These are phyloP conservation scores for Trypoxylon attenuatum DNA, from an alignment of 2,888 invertebrate species.

Conservation along the genomic window DNA sequence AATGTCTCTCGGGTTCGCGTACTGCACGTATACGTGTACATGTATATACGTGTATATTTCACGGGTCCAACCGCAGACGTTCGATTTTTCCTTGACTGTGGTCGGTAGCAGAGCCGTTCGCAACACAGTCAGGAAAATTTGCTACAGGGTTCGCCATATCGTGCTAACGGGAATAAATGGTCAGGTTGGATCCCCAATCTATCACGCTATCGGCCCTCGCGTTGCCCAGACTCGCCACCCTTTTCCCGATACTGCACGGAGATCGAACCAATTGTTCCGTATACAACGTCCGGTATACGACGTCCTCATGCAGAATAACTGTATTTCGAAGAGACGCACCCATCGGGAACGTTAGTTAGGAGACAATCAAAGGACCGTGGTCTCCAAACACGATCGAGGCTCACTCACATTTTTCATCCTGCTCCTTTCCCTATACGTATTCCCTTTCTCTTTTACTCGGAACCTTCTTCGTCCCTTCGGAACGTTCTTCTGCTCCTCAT, in stretches of 20 bases:
- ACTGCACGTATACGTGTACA: too few species aligned
- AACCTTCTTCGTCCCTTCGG: too few species aligned
- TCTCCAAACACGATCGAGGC: too few species aligned
- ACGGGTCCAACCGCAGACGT: constrained; percentile 11
- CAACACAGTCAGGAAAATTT: constrained; percentile 25
- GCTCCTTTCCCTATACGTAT: too few species aligned
- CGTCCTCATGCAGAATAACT: background rate
- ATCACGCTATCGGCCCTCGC: constrained; percentile 35
- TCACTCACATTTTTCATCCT: too few species aligned
- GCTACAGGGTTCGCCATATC: constrained; percentile 32
- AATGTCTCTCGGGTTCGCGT: constrained; percentile 4
- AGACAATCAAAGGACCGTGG: too few species aligned
- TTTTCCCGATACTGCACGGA: background rate
- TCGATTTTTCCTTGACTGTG: constrained; percentile 8
- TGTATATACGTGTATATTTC: constrained; percentile 4
- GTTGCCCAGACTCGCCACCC: background rate
- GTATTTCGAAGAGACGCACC: background rate
- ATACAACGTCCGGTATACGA: background rate
- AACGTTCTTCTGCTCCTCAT: too few species aligned
- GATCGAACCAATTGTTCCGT: background rate
- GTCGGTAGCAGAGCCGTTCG: background rate
- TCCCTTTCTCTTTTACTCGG: too few species aligned
- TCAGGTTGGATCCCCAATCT: constrained; percentile 41
- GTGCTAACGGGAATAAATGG: constrained; percentile 47
- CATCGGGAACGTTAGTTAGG: background rate